Conservation (phyloP, 2,888 invertebrate genomes). For the Dryococelus australis region DNA sequence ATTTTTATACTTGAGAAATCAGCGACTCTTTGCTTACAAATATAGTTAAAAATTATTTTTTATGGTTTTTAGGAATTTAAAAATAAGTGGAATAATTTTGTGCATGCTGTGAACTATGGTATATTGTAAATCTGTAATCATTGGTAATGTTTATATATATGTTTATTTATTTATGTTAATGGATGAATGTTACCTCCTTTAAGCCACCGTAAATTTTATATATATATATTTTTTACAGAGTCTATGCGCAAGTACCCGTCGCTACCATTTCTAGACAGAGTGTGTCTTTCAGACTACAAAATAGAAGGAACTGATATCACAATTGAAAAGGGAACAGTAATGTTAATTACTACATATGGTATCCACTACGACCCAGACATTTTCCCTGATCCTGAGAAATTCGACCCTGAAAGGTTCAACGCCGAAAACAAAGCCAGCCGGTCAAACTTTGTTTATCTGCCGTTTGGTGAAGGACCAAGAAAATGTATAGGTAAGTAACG, state of each 20-base stretch:
- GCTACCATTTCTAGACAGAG: slow-evolving; percentile 35
- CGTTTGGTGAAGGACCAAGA: too few species aligned
- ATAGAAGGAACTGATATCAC: slow-evolving; percentile 46
- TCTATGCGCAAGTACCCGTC: slow-evolving; percentile 32
- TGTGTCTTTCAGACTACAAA: slow-evolving; percentile 43
- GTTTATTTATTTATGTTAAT: too few species aligned
- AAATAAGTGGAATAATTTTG: too few species aligned
- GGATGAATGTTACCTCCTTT: too few species aligned
- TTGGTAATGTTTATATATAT: too few species aligned
- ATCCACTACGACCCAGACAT: slow-evolving; percentile 34
- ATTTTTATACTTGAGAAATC: too few species aligned
- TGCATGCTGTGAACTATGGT: too few species aligned
- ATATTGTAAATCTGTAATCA: too few species aligned
- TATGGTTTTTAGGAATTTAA: too few species aligned
- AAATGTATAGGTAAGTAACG: slow-evolving; percentile 35
- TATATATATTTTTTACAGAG: slow-evolving; percentile 23
- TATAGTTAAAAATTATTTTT: too few species aligned
- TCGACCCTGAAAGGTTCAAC: slow-evolving; percentile 47
- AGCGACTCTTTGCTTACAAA: too few species aligned
- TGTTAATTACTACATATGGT: slow-evolving; percentile 37
- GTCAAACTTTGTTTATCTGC: slow-evolving; percentile 21
- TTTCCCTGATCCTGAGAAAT: slow-evolving; percentile 48
- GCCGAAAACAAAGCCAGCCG: slow-evolving; percentile 53
- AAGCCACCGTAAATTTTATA: too few species aligned
- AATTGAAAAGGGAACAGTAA: slow-evolving; percentile 48